Base-by-base conservation (phyloP, 2,888 invertebrate genomes). In the Ormyrus nitidulus region DNA sequence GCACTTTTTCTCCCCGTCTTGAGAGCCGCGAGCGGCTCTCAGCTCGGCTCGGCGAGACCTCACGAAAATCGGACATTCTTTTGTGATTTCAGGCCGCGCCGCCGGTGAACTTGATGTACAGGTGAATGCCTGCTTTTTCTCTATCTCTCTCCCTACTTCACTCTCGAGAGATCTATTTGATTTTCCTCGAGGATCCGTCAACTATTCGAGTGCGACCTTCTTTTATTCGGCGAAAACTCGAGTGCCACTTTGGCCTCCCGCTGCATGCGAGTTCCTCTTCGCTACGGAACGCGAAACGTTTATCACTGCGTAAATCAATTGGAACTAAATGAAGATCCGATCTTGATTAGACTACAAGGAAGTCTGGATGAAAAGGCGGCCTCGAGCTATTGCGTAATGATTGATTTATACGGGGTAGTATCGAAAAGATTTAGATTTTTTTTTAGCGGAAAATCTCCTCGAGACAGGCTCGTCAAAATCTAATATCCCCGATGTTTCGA, bases 51-150 rank as follows among this genome's bases (percentile, higher is more conserved):
- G 51, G 11, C 10, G 13, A 13, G 65, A 56, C 49, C 58, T 13
- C 53, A 62, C 76, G 54, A 69, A 77, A 76, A 76, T 76, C 76
- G 68, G 69, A 68, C 76, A 69, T 70, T 77, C 76, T 62, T 70
- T 77, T 70, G 44, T 70, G 48, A 70, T 76, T 69, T 53, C 66
- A 68, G n/a, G 53, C 53, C 11, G 62, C 48, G 51, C 59, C 34
- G 44, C 11, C 51, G 34, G 56, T 76, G 76, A 76, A 68, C 76
- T 76, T 76, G 76, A 76, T 62, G 76, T 76, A 62, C 76, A 76
- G 76, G 76, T 76, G 69, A 76, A 76, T 76, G 62, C 61, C 59
- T 19, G 13, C 34, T 2, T 13, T n/a, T 13, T 70, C 6, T 54
- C 51, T 54, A 44, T 44, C 54, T n/a, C 46, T 46, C 46, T 46